Conservation (phyloP, 2,113 vertebrate genomes). For the rat (Rattus norvegicus) region DNA sequence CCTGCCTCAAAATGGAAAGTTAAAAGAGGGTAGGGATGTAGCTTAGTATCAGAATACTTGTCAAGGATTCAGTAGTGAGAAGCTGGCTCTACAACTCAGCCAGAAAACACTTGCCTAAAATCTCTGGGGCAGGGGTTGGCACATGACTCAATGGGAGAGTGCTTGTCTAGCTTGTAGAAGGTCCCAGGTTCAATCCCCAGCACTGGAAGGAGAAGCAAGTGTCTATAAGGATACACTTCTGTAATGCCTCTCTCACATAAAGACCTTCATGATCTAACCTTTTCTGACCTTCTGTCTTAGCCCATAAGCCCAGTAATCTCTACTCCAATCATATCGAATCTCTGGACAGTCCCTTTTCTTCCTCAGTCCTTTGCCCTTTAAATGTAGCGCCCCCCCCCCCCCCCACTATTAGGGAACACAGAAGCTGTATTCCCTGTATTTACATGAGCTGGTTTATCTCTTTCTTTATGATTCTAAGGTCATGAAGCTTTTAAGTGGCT, state of each 20-base stretch:
- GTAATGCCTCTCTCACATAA: not conserved
- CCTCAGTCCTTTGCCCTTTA: not conserved
- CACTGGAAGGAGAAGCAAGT: not conserved
- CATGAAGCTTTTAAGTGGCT: constrained; percentile 3
- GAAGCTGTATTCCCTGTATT: not conserved
- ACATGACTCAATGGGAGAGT: not conserved
- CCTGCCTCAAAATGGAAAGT: not conserved
- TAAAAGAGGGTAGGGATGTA: not conserved
- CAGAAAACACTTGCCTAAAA: not conserved
- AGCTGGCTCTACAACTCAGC: not conserved
- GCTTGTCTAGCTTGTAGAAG: not conserved
- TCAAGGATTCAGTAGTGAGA: not conserved
- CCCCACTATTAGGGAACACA: not conserved
- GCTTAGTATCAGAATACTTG: not conserved
- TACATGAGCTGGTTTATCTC: not conserved
- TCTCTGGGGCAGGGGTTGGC: not conserved
- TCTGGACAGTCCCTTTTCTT: not conserved
- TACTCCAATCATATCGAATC: not conserved
- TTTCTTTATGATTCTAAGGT: not conserved
- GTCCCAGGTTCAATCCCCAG: not conserved
- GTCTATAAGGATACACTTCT: not conserved
- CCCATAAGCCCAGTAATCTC: not conserved
- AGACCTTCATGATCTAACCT: not conserved
- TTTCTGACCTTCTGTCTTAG: not conserved
- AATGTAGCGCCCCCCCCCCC: not conserved